Evolutionary conservation across 2,888 invertebrate species (phyloP).

Genomic region (Atrina japonica): DNA sequence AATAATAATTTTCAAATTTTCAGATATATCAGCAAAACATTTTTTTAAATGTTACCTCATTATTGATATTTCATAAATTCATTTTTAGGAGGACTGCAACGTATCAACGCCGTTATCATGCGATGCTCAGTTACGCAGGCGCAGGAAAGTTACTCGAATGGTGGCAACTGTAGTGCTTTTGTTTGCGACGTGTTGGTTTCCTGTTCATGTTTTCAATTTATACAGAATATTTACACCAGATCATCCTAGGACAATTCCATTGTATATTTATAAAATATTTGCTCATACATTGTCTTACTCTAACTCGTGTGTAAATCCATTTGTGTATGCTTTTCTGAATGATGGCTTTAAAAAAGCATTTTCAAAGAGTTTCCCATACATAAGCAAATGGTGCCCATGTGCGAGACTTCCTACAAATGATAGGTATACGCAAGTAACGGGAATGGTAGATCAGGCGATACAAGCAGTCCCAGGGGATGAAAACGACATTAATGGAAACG

Average conservation of each 20-base stretch:
- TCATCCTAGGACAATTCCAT: conserved; percentile 59
- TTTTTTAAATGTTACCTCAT: too few species aligned
- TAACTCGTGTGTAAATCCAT: conserved; percentile 76
- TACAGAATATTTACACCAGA: conserved; percentile 60
- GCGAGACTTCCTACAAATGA: conserved; percentile 23
- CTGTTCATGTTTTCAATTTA: conserved; percentile 71
- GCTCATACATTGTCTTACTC: conserved; percentile 75
- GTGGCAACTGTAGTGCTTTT: conserved; percentile 73
- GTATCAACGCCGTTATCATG: conserved; percentile 25
- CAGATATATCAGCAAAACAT: too few species aligned
- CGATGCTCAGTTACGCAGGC: conserved; percentile 51
- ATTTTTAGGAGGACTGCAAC: conserved; percentile 26
- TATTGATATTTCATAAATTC: too few species aligned
- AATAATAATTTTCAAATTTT: too few species aligned
- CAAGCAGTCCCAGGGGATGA: conserved; percentile 33
- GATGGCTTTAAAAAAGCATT: conserved; percentile 76
- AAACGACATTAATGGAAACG: conserved; percentile 31
- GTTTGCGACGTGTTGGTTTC: conserved; percentile 76
- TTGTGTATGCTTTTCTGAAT: conserved; percentile 75
- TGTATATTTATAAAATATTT: conserved; percentile 65
- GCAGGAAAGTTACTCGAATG: conserved; percentile 69
- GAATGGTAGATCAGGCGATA: conserved; percentile 43
- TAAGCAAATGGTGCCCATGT: conserved; percentile 50
- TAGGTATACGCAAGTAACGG: conserved; percentile 30
- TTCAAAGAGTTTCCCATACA: conserved; percentile 66